A percentile compares a stretch with the other conserved stretches of the same genome.
Conservation (phyloP, 2,113 vertebrate genomes). For the Crotalus horridus region DNA sequence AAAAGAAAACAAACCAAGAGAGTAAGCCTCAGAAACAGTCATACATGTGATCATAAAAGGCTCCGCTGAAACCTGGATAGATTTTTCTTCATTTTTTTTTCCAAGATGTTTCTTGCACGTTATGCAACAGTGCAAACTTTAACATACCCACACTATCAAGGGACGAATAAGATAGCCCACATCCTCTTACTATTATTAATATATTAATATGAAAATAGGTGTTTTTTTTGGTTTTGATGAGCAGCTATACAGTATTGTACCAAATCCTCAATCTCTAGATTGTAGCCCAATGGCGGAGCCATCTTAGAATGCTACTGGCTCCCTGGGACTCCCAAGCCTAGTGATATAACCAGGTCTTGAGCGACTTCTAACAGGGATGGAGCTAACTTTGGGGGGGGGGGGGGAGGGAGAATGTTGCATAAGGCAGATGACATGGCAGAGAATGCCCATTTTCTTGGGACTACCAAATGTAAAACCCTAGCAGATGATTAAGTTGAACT, state of each 20-base stretch:
- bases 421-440: background rate
- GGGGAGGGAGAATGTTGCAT: background rate
- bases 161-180: background rate
- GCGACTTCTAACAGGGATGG: background rate
- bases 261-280: background rate
- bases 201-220: background rate
- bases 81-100: background rate
- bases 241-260: background rate
- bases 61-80: background rate
- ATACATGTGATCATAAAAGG: background rate
- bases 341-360: background rate
- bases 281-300: background rate
- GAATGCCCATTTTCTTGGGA: background rate
- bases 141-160: background rate
- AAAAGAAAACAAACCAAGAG: background rate
- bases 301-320: background rate
- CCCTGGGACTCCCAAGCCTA: background rate
- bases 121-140: background rate
- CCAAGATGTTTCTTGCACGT: background rate
- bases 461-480: background rate
- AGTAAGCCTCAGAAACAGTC: background rate
- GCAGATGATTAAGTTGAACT: background rate
- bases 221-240: background rate
- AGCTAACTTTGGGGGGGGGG: background rate
- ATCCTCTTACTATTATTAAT: background rate